Evolutionary conservation across 2,888 invertebrate genomes (phyloP), one percentile per base, ranked within the genome.

Genomic region (Conistra vaccinii): DNA sequence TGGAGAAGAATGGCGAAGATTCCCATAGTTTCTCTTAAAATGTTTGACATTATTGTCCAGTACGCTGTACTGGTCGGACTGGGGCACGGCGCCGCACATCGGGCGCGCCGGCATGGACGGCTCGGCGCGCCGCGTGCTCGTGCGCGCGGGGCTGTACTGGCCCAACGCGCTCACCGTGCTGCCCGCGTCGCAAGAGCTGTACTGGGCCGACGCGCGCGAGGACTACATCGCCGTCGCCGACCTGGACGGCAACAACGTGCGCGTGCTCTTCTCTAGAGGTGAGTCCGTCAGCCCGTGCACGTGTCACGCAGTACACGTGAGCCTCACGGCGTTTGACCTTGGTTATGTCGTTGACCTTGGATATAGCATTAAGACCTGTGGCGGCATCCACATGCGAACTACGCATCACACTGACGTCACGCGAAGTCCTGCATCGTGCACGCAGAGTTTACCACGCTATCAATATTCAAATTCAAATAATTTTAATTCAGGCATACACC

Each of bases 51-150:
- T 42, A 14, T 42, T 42, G 42, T 42, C 42, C 14, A 42, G 65
- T 0, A 66, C 66, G 88, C 96, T 98, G 91, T 98, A 97, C 95
- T 98, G 98, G 98, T 98, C 98, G 29, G 98, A 99, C 95, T 99
- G 99, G 99, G 98, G 98, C 73, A 97, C 97, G 74, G 95, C 95
- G 85, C 97, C 98, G 20, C 98, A 98, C 94, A 98, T 98, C 91
- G 98, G 98, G 9, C 98, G 98, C 93, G 98, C 98, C 42, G 98
- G 98, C 83, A 98, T 98, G 98, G 98, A 98, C 94, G 98, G 98
- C 42, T 97, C 97, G 1, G 95, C 97, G 76, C 97, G 97, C 0
- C 92, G 94, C 67, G 96, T 97, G 74, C 97, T 99, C 66, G 95
- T 98, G 42, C 96, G 97, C 80, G 96, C 97, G 60, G 97, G 97